These are phyloP conservation scores for Neolamprologus hecqui DNA, from an alignment of 2,113 vertebrate genomes.

Conservation along the genomic window DNA sequence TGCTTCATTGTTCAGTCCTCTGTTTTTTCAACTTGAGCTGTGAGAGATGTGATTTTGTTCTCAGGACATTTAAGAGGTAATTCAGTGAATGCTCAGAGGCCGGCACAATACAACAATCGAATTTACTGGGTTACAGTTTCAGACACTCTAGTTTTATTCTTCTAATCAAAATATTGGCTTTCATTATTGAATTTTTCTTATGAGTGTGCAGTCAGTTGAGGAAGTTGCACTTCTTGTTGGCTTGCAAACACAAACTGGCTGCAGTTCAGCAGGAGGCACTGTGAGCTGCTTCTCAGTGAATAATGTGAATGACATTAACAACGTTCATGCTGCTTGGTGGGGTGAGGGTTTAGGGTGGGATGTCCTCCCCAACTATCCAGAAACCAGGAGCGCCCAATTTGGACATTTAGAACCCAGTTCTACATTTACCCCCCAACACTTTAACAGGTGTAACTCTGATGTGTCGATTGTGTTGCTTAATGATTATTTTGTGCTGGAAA, in stretches of 20 bases:
- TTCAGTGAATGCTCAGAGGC: not conserved
- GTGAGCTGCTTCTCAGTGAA: not conserved
- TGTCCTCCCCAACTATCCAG: not conserved
- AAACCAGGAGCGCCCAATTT: not conserved
- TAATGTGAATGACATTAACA: fast-evolving
- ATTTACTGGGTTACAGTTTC: not conserved
- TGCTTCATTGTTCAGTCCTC: not conserved
- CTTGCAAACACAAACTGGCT: not conserved
- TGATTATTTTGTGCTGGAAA: too few relatives aligned
- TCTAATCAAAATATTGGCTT: not conserved
- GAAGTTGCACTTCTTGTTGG: not conserved
- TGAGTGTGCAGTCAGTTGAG: not conserved
- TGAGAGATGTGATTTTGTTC: not conserved
- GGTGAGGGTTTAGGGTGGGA: not conserved
- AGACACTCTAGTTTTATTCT: not conserved
- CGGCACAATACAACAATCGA: not conserved
- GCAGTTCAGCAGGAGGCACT: not conserved
- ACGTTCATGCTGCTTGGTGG: not conserved
- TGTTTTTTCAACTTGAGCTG: fast-evolving
- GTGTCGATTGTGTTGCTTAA: too few relatives aligned
- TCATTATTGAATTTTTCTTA: not conserved
- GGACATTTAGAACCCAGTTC: not conserved
- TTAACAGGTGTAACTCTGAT: too few relatives aligned
- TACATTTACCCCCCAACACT: not conserved
- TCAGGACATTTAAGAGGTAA: not conserved